These are phyloP conservation scores for Muscicapa adusta DNA, from an alignment of 2,113 vertebrate genomes.

Conservation along the genomic window DNA sequence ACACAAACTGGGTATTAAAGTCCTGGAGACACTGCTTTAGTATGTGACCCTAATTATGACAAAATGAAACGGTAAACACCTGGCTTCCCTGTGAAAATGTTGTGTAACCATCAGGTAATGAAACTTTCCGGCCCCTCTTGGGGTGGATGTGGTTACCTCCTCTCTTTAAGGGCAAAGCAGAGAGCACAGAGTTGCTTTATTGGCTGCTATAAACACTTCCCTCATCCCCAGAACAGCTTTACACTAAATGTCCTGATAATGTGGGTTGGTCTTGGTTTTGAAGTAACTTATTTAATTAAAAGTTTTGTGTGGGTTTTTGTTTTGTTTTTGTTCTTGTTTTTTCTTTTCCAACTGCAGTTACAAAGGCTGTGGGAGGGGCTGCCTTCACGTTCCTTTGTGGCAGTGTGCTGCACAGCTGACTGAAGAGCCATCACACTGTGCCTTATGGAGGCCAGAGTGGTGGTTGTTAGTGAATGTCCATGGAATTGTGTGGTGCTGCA, in stretches of 20 bases:
- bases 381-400: not conserved
- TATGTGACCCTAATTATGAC: not conserved
- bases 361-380: not conserved
- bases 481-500: not conserved
- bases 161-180: not conserved
- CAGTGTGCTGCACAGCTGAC: not conserved
- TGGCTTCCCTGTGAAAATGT: not conserved
- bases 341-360: not conserved
- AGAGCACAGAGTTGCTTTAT: fast-evolving
- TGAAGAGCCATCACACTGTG: not conserved
- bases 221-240: not conserved
- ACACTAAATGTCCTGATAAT: not conserved
- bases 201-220: not conserved
- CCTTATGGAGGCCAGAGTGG: fast-evolving
- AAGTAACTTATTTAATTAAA: not conserved
- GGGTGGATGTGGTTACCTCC: not conserved
- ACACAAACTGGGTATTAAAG: not conserved
- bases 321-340: not conserved
- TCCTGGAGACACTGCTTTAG: not conserved
- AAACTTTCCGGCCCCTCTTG: not conserved
- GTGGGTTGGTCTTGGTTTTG: not conserved
- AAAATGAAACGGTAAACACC: not conserved
- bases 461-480: not conserved
- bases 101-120: not conserved
- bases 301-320: not conserved